Base-by-base conservation (phyloP, 1,140 invertebrate genomes). In the Rhizoglyphus robini region DNA sequence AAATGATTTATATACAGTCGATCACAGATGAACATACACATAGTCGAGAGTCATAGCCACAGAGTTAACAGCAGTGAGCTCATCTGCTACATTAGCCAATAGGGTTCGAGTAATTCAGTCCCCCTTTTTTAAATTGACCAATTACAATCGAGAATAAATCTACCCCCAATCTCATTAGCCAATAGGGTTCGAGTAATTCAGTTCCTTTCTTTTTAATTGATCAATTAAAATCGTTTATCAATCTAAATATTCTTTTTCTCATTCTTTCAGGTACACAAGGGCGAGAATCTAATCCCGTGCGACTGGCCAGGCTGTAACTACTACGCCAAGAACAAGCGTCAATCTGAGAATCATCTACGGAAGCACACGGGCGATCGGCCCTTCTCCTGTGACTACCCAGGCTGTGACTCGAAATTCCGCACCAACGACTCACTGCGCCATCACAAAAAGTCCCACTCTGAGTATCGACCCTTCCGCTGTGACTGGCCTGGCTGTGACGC, bases 291-390 rank as follows among this genome's bases (percentile, higher is more conserved):
- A 2, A 29, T 49, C 20, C 18, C 23, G 23, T 68, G 68, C 34
- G 47, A 60, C 36, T 68, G 62, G 62, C 65, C 65, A 27, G 65
- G 65, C 2, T 66, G 65, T 34, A 36, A 60, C 31, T 66, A 66
- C 57, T 4, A 27, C 5, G 59, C 30, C 2, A 66, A 65, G n/a
- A 66, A 64, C n/a, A 66, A 66, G 31, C 87, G 86, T 72, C 88
- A 86, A 73, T 72, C 86, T 54, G 78, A 81, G 68, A 77, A 84
- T 4, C 85, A 86, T 72, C 80, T 83, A 70, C 80, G 81, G 27
- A 82, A 83, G 30, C 83, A 85, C 71, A 84, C 81, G 1, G 63
- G 84, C 65, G 83, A 83, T 67, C 75, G 84, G 3, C 82, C 82
- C 64, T 84, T 84, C 70, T 73, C 79, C 13, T 86, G 84, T 71